phyloP scores from a whole-genome alignment of 2,113 vertebrate species.

The Alexandromys fortis region DNA sequence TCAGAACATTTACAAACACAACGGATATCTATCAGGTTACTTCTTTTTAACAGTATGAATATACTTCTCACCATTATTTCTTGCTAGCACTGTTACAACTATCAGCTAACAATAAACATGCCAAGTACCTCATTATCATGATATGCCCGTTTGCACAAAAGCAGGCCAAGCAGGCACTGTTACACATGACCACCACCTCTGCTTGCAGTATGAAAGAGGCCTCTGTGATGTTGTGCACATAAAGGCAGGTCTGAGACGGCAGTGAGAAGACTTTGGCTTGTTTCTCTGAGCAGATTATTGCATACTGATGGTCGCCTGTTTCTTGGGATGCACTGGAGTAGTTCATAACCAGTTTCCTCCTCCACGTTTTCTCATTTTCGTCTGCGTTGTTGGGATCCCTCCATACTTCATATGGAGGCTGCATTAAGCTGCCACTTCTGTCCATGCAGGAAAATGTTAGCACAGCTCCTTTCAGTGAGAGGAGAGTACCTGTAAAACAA shows the following conservation, averaged over 20 bases:
- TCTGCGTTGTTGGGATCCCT: constrained; percentile 91
- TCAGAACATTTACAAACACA: constrained; percentile 29
- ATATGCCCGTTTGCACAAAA: constrained; percentile 99
- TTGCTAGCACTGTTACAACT: constrained; percentile 36
- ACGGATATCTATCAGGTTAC: not conserved
- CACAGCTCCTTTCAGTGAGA: constrained; percentile 95
- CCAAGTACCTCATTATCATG: constrained; percentile 96
- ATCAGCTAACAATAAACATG: constrained; percentile 72
- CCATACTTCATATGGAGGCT: constrained; percentile 95
- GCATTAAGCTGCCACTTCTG: constrained; percentile 90
- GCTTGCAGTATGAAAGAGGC: constrained; percentile 96
- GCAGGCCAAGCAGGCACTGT: constrained; percentile 95
- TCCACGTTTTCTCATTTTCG: constrained; percentile 91
- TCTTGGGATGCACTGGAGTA: constrained; percentile 94
- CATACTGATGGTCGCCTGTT: constrained; percentile 93
- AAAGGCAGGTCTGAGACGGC: constrained; percentile 97
- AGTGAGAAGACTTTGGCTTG: constrained; percentile 99
- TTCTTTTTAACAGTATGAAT: not conserved
- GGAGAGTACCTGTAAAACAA: constrained; percentile 89
- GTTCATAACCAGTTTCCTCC: constrained; percentile 93
- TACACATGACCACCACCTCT: constrained; percentile 93
- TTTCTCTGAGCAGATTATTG: constrained; percentile 96
- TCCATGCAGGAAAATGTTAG: constrained; percentile 94
- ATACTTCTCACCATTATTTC: not conserved
- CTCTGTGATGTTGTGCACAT: constrained; percentile 98